Conservation (phyloP, 2,888 invertebrate genomes). For the Ctenicera cuprea region DNA sequence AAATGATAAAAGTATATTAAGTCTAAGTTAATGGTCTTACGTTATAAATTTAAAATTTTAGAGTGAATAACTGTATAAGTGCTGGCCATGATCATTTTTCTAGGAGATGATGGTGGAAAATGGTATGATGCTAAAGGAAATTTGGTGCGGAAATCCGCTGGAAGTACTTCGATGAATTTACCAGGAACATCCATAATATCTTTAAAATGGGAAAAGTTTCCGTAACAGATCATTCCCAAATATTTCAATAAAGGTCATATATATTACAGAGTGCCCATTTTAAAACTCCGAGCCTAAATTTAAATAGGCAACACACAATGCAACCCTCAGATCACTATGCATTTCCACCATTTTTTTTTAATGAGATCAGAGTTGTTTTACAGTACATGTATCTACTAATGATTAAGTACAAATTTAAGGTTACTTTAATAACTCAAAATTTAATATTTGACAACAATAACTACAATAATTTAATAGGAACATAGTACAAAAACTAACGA, state of each 20-base stretch:
- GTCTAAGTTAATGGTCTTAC: background rate
- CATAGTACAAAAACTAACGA: too few species aligned
- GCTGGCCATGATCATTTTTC: constrained; percentile 23
- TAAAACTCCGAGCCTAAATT: too few species aligned
- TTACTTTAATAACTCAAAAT: too few species aligned
- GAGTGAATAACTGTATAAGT: constrained; percentile 30
- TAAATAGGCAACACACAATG: too few species aligned
- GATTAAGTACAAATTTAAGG: too few species aligned
- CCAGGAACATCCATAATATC: background rate
- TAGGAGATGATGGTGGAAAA: constrained; percentile 40
- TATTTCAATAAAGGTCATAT: constrained; percentile 37
- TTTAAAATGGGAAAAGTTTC: constrained; percentile 29
- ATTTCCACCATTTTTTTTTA: too few species aligned
- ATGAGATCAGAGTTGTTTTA: too few species aligned
- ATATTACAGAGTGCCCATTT: constrained; percentile 3
- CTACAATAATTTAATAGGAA: too few species aligned
- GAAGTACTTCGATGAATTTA: background rate
- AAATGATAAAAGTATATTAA: background rate
- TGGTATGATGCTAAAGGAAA: constrained; percentile 32
- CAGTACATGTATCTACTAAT: too few species aligned
- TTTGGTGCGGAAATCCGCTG: background rate
- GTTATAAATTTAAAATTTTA: constrained; percentile 12
- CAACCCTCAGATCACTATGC: too few species aligned
- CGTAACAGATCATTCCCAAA: constrained; percentile 13
- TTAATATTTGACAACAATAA: too few species aligned